Evolutionary conservation across 2,797 vertebrate genomes (phyloP), one percentile per base, ranked within the genome.

Genomic region (Diglossa cyanea): DNA sequence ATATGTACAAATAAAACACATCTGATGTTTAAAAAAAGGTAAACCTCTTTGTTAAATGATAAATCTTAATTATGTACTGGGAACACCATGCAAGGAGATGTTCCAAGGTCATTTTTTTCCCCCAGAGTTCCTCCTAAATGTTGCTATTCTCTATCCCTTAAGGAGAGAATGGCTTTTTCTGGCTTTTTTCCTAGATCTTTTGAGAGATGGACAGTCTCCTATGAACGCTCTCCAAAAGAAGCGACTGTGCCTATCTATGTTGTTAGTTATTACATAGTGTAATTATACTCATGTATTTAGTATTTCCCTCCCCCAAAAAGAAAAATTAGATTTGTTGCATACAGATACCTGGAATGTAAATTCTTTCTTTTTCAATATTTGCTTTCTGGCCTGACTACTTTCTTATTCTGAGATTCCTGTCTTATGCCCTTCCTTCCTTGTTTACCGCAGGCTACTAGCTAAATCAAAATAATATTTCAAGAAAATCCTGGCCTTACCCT

Each of bases 1-100:
- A 97, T 93, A 90, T 95, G 94, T 78, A 96, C 89, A 97, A 73
- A 97, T 95, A 96, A 96, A 96, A 53, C 60, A 75, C 16, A 88
- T 91, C 93, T 85, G 48, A 86, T 79, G 35, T 48, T 26, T 54
- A 13, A 65, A 86, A 75, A 67, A 60, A 21, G 8, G 7, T 11
- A 92, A 94, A 37, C 17, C 9, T 74, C 17, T 70, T 45, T 62
- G 45, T 54, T 73, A 66, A 83, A 87, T n/a, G 7, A 65, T 48
- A 65, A 70, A 28, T 54, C 44, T 80, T 91, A 47, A 67, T 94
- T 73, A 61, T 71, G 8, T 45, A 28, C 20, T 84, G 37, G 25
- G 26, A 86, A 48, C 10, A 88, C 25, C 33, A 48, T 42, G 30
- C 13, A 75, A 92, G 6, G 26, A 86, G 57, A 55, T 68, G 17